Evolutionary conservation across 2,888 invertebrate genomes (phyloP), one percentile per base, ranked within the genome.

Genomic region (Temnothorax unifasciatus): DNA sequence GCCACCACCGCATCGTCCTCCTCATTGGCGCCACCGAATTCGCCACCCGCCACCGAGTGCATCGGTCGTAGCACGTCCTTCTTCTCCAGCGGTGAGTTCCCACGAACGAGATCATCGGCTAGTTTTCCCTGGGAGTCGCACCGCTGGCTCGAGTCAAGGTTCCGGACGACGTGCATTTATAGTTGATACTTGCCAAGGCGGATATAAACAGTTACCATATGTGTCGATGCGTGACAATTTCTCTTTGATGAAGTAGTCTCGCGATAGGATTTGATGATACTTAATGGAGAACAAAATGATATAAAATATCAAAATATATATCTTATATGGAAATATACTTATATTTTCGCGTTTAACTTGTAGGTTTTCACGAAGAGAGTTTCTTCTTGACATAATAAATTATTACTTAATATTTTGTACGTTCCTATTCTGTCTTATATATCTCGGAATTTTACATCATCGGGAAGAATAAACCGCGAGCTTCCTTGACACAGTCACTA

Each of bases 31-130:
- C 93, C 94, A 3, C 94, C 93, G 93, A 94, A 93, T 92, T 95
- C 94, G 93, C 95, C 95, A 29, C 93, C 94, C 52, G 89, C 94
- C 82, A 94, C 94, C 89, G 95, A 95, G 93, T 96, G 96, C 94
- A 96, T 96, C 92, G 96, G 96, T 92, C 95, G 96, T 86, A 92
- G 93, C 87, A 92, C 93, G 82, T 93, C 93, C 86, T 94, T 94
- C 88, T 94, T 94, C 87, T 94, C 94, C 82, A 94, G 94, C 87
- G 94, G 94, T 94, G 93, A 94, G 94, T 93, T 68, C 34, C 44
- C 73, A 79, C 47, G 66, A 25, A 21, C 44, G 47, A 59, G 50
- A 52, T 66, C 41, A 18, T 63, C 64, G 71, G 38, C 8, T n/a
- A 41, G 25, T 29, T 34, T 25, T 57, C 8, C 5, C 34, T 57